Evolutionary conservation across 2,113 vertebrate species (phyloP), one percentile per base, ranked within the genome.

Genomic region (Muscicapa adusta): DNA sequence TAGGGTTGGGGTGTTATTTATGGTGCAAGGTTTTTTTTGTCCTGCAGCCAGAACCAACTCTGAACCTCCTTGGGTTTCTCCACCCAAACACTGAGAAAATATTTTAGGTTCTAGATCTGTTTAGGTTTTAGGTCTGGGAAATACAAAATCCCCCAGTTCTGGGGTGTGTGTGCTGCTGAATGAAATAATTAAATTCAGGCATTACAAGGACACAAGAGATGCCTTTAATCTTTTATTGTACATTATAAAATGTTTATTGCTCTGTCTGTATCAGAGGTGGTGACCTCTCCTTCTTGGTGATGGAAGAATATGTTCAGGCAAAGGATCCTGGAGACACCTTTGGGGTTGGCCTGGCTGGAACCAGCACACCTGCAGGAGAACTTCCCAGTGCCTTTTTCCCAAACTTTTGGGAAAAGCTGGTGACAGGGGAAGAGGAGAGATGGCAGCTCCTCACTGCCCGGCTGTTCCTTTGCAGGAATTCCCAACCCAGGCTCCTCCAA

Each of bases 171-270:
- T 91, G 78, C 78, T 93, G 90, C 95, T 76, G 5, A 8, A 18
- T 19, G 47, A 61, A 79, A 29, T 16, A 16, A 24, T 68, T 28
- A 2, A 63, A 88, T 54, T 22, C 47, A 75, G 62, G 40, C 9
- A 2, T 65, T 76, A 28, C 75, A 65, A 88, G 87, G 78, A 96
- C 94, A 93, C 92, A 5, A 19, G 93, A 94, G 90, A 91, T 88
- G 89, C 95, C 96, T 97, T 97, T 97, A 96, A 91, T 96, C 93
- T 97, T 97, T 98, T 97, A 97, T 98, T 97, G 94, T 97, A 96
- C 96, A 92, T 98, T 98, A 98, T 97, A 98, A 98, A 98, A 97
- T 97, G 96, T 95, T 98, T 98, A 98, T 98, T 98, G 98, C 98
- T 98, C 97, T 98, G 96, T 97, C 97, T 97, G 96, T 91, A 96